Conservation (phyloP, 2,888 invertebrate genomes). For the Hedya salicella region DNA sequence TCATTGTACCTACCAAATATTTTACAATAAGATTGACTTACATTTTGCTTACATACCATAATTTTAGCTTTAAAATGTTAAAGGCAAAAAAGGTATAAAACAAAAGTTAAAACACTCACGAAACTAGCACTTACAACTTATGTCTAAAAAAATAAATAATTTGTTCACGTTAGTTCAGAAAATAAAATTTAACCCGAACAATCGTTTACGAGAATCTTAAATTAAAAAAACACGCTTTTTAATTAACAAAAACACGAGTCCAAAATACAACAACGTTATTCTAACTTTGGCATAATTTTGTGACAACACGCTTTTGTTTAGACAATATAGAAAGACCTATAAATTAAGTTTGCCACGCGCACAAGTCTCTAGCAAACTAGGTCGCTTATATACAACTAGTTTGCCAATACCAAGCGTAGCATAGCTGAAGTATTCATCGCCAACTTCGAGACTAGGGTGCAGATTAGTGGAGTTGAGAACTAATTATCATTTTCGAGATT, state of each 20-base stretch:
- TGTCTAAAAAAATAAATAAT: conserved; percentile 38
- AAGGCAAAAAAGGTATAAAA: conserved; percentile 59
- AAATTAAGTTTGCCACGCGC: conserved; percentile 23
- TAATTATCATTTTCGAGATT: conserved; percentile 39
- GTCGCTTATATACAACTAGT: neutral
- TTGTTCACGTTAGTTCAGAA: conserved; percentile 16
- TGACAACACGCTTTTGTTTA: conserved; percentile 62
- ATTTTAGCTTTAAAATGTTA: conserved; percentile 57
- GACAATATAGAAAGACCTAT: conserved; percentile 16
- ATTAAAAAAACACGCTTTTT: conserved; percentile 22
- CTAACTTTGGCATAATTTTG: conserved; percentile 79
- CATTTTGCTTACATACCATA: conserved; percentile 52
- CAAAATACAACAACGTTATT: conserved; percentile 47
- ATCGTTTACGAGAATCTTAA: conserved; percentile 44
- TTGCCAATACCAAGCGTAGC: conserved; percentile 19
- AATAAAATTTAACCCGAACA: conserved; percentile 39
- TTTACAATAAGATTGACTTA: conserved; percentile 37
- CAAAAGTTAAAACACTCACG: conserved; percentile 41
- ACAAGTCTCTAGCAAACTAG: conserved; percentile 23
- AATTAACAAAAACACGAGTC: conserved; percentile 41
- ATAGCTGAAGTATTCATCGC: neutral
- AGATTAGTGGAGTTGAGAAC: conserved; percentile 34
- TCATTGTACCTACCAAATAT: conserved; percentile 45
- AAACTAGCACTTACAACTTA: conserved; percentile 45
- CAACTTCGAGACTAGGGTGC: conserved; percentile 26